Evolutionary conservation across 92 coral and sea anemone species (phyloP).

Genomic region (Plumapathes pennacea): DNA sequence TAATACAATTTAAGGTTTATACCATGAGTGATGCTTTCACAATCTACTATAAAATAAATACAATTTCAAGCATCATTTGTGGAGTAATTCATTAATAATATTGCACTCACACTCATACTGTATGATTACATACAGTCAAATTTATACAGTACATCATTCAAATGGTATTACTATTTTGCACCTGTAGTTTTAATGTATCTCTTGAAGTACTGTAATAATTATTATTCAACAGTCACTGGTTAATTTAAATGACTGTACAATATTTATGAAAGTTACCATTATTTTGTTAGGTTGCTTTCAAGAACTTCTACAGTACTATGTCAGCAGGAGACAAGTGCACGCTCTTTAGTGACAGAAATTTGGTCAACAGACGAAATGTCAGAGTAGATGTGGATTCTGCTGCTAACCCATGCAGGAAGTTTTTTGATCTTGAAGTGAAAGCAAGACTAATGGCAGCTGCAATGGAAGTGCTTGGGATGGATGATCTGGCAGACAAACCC

Average conservation of each 20-base stretch:
- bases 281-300: constrained; percentile 27
- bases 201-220: constrained; percentile 15
- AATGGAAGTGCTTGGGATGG: constrained; percentile 62
- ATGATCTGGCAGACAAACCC: constrained; percentile 33
- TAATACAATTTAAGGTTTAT: constrained; percentile 21
- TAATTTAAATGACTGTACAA: constrained; percentile 13
- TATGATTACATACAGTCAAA: constrained; percentile 29
- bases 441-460: constrained; percentile 70
- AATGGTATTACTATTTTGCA: constrained; percentile 12
- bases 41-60: constrained; percentile 16
- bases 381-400: constrained; percentile 60
- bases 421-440: constrained; percentile 56
- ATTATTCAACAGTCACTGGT: too few species aligned
- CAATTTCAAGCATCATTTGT: too few species aligned
- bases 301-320: constrained; percentile 44
- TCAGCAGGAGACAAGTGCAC: constrained; percentile 68
- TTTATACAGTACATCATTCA: constrained; percentile 16
- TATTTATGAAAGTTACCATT: not conserved
- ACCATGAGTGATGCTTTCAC: constrained; percentile 10
- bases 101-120: constrained; percentile 10
- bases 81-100: constrained; percentile 12
- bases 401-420: constrained; percentile 59
- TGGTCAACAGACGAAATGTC: constrained; percentile 77
- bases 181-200: constrained; percentile 16
- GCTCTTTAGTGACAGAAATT: constrained; percentile 65